Evolutionary conservation across 2,888 invertebrate species (phyloP).

Genomic region (Amphipoea oculea): DNA sequence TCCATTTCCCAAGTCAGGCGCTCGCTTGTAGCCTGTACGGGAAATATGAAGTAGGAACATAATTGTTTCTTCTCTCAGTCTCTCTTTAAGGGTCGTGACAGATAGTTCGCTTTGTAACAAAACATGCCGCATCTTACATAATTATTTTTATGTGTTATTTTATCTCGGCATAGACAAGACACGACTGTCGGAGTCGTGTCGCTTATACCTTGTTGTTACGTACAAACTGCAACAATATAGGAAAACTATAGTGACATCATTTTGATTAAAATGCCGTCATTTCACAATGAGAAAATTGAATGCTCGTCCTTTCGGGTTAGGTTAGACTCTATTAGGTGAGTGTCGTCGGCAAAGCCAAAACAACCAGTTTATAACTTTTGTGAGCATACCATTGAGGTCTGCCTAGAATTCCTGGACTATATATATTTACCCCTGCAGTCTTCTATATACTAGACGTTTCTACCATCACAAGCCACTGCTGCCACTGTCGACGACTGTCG

Average conservation of each 20-base stretch:
- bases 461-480: not conserved
- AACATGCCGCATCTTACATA: not conserved
- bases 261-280: not conserved
- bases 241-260: constrained; percentile 18
- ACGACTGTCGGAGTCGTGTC: constrained; percentile 31
- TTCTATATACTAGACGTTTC: not conserved
- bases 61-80: not conserved
- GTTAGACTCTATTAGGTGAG: too few relatives aligned
- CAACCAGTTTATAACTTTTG: not conserved
- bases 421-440: too few relatives aligned
- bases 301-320: not conserved
- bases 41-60: not conserved
- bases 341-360: not conserved
- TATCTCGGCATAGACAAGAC: not conserved
- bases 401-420: not conserved
- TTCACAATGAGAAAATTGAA: not conserved
- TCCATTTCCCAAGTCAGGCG: not conserved
- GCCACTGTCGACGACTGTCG: not conserved
- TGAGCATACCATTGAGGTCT: not conserved
- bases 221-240: not conserved
- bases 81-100: too few relatives aligned
- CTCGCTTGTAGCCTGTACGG: too few relatives aligned
- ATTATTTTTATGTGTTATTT: not conserved
- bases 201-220: not conserved
- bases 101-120: not conserved